A percentile compares a stretch with the other conserved stretches of the same genome.
Conservation (phyloP, 2,113 vertebrate species). For the Mustela nigripes region DNA sequence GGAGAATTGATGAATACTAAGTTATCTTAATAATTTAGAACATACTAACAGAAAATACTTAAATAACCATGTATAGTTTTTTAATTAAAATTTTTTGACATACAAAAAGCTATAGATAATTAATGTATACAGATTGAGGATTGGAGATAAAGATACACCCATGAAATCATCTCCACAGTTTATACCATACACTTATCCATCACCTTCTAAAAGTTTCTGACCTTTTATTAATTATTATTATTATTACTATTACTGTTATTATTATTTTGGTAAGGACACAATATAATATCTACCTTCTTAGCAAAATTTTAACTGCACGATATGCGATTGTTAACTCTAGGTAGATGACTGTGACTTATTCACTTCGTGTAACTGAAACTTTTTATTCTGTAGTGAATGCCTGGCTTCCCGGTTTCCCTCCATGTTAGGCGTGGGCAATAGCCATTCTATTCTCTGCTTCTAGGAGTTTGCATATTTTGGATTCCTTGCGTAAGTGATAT, state of each 20-base stretch:
- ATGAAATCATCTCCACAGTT: not conserved
- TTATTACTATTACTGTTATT: not conserved
- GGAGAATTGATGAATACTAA: not conserved
- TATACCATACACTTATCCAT: not conserved
- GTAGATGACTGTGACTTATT: not conserved
- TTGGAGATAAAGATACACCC: not conserved
- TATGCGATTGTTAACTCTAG: not conserved
- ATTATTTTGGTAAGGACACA: not conserved
- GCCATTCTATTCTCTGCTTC: not conserved
- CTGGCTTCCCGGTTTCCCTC: not conserved
- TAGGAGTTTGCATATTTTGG: not conserved
- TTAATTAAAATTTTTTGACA: not conserved
- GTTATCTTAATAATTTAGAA: conserved; percentile 12
- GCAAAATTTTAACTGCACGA: not conserved
- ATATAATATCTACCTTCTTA: not conserved
- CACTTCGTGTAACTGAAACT: not conserved
- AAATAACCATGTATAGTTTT: not conserved
- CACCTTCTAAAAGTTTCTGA: not conserved
- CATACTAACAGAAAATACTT: not conserved
- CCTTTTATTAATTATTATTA: not conserved
- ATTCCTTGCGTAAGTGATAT: not conserved
- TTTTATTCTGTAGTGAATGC: not conserved
- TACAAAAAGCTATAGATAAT: not conserved
- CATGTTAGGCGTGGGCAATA: rapidly evolving
- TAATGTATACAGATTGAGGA: not conserved